These are phyloP conservation scores for Crypturellus undulatus DNA, from an alignment of 2,113 vertebrate species.

Conservation along the genomic window DNA sequence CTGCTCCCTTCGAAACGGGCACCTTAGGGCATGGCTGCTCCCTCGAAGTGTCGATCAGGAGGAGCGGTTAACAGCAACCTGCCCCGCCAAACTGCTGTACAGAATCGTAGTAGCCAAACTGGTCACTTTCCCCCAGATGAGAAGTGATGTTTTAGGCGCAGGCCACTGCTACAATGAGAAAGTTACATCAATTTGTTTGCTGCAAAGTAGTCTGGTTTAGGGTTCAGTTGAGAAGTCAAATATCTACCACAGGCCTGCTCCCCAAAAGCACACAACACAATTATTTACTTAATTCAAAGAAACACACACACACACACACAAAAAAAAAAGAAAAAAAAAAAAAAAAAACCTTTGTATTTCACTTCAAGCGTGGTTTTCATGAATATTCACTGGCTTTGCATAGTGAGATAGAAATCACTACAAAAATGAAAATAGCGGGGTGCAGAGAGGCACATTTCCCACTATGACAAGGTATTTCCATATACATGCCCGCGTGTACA, in stretches of 20 bases:
- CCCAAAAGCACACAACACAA: background rate
- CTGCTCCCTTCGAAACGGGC: background rate
- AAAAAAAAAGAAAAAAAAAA: background rate
- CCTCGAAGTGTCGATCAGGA: background rate
- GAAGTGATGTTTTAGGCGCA: background rate
- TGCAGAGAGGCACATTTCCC: background rate
- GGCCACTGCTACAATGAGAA: background rate
- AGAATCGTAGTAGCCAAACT: background rate
- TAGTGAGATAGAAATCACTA: slow-evolving; percentile 1
- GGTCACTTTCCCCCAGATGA: background rate
- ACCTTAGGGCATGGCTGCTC: background rate
- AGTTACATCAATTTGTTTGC: background rate
- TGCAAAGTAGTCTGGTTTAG: background rate
- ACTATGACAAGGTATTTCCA: background rate
- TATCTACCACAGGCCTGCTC: background rate
- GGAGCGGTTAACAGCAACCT: background rate
- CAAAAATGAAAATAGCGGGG: background rate
- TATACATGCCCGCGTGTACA: background rate
- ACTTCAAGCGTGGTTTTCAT: background rate
- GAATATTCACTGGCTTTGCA: background rate
- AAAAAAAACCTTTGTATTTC: background rate
- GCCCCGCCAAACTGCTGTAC: background rate
- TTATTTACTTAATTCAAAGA: background rate
- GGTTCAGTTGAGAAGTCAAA: background rate
- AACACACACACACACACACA: background rate